Conservation (phyloP, 1,140 invertebrate species). For the Atta cephalotes region DNA sequence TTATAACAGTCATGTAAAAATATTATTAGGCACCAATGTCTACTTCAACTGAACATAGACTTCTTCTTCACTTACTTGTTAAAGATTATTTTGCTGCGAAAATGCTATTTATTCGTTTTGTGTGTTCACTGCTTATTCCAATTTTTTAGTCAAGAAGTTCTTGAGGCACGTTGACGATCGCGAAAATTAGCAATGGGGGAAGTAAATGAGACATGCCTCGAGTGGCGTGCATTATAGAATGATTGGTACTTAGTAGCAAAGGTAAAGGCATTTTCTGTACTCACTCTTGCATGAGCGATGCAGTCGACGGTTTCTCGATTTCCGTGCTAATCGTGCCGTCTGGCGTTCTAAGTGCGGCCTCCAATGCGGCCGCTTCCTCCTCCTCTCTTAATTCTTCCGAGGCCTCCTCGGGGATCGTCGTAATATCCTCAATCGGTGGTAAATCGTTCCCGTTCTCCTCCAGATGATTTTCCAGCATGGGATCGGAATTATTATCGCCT, state of each 20-base stretch:
- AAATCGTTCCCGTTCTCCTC: slow-evolving; percentile 82
- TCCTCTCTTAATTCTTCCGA: slow-evolving; percentile 84
- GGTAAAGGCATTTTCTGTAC: slow-evolving; percentile 65
- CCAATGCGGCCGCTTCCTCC: slow-evolving; percentile 80
- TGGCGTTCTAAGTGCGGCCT: slow-evolving; percentile 72
- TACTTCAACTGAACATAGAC: too few relatives aligned
- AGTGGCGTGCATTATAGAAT: background rate
- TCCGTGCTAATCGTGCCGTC: slow-evolving; percentile 80
- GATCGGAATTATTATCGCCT: slow-evolving; percentile 82
- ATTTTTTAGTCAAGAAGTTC: background rate
- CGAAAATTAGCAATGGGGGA: slow-evolving; percentile 31
- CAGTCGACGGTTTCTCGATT: slow-evolving; percentile 77
- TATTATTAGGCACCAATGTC: too few relatives aligned
- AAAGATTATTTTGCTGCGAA: background rate
- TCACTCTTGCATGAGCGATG: slow-evolving; percentile 74
- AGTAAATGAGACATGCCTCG: background rate
- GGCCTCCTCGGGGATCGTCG: slow-evolving; percentile 84
- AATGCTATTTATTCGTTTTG: background rate
- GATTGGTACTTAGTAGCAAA: background rate
- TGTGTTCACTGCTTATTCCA: background rate
- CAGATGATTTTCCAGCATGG: slow-evolving; percentile 80
- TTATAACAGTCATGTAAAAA: too few relatives aligned
- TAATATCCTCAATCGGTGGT: slow-evolving; percentile 82
- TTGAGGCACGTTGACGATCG: slow-evolving; percentile 44
- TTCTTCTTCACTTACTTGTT: too few relatives aligned